These are phyloP conservation scores for Platycnemis pennipes DNA, from an alignment of 2,888 invertebrate species.

Conservation along the genomic window DNA sequence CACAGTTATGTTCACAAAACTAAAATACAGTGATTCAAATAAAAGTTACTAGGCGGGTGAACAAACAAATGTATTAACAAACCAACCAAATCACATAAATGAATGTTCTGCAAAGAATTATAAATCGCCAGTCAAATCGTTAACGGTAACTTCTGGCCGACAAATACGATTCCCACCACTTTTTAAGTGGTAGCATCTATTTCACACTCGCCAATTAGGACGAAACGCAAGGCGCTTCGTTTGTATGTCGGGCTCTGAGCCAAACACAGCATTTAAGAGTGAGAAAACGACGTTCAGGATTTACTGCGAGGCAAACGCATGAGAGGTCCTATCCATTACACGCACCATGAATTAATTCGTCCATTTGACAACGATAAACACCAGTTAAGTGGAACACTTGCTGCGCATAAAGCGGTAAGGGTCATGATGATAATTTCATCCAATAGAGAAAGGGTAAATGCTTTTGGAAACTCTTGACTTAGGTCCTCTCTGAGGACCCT, in stretches of 20 bases:
- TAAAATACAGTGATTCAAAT: too few species aligned
- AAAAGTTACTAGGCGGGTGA: too few species aligned
- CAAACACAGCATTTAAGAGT: constrained; percentile 27
- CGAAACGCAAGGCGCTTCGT: constrained; percentile 4
- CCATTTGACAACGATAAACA: neutral
- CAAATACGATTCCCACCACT: neutral
- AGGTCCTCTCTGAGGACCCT: neutral
- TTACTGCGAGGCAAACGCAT: neutral
- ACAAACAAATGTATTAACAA: too few species aligned
- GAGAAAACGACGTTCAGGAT: constrained; percentile 1
- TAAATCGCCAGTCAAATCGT: too few species aligned
- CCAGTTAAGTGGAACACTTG: neutral
- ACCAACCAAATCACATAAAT: too few species aligned
- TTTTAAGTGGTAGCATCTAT: neutral
- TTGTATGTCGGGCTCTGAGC: constrained; percentile 38
- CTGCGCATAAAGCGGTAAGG: neutral
- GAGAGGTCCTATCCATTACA: neutral
- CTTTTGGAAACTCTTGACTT: neutral
- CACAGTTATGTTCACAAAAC: too few species aligned
- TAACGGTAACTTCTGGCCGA: neutral
- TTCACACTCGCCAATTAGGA: neutral
- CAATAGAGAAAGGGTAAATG: neutral
- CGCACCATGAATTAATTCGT: neutral
- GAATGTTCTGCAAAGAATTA: too few species aligned
- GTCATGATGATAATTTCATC: neutral